Evolutionary conservation across 2,888 invertebrate genomes (phyloP), one percentile per base, ranked within the genome.

Genomic region (Hedychridium roseum): DNA sequence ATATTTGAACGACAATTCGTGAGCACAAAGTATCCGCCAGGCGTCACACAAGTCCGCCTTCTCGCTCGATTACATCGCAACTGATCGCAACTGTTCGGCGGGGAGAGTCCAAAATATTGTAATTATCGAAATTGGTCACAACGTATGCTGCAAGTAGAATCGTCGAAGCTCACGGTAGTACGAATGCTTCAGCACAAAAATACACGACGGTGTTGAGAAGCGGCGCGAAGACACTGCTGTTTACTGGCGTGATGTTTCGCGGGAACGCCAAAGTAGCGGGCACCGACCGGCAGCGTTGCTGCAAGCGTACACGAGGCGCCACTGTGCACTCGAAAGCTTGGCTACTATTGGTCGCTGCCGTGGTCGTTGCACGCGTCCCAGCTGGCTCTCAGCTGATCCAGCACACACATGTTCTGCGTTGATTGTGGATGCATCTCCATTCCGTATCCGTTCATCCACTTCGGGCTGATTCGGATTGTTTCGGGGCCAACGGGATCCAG

Each of bases 351-450:
- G 76, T 38, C 56, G 51, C 26, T 35, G 18, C 40, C 75, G 75
- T 76, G 76, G 76, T 38, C 56, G 51, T 27, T 35, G 18, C 40
- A 37, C 41, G 44, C 45, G 43, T 66, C 73, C 73, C 78, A 78
- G 78, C 78, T 78, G 78, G 76, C 70, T 66, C 78, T 78, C 77
- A 78, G 76, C 77, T 78, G 77, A 78, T 78, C 57, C 36, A 16
- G 18, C 30, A 12, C 21, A 55, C 56, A 28, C 54, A 57, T 35
- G 39, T 6, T n/a, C 6, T 26, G 17, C 16, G 31, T 37, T 18
- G 31, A 32, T 15, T 32, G 11, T 16, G 3, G n/a, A 20, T n/a
- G 27, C 21, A 26, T 17, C 31, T 17, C 48, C 45, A 38, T 47
- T 31, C 42, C 44, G 37, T 20, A 5, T 37, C 37, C 48, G 15